A percentile compares a stretch with the other conserved stretches of the same genome.
These are phyloP conservation scores for Diadumene lineata DNA, from an alignment of 92 coral and sea anemone species.

Conservation along the genomic window DNA sequence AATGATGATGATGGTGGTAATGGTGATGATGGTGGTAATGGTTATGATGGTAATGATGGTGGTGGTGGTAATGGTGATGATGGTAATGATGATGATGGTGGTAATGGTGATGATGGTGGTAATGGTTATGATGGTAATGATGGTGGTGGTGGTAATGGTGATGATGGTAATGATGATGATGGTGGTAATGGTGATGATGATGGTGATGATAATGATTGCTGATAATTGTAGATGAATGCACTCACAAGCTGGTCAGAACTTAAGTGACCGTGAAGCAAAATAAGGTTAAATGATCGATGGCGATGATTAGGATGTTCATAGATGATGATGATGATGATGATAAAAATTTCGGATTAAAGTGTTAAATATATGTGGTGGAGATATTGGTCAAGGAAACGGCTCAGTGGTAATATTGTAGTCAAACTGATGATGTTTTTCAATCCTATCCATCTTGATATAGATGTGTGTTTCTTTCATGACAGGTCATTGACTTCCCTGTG, in stretches of 20 bases:
- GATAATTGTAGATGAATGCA: too few species aligned
- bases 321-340: too few species aligned
- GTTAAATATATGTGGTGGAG: too few species aligned
- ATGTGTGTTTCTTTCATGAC: not conserved
- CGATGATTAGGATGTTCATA: too few species aligned
- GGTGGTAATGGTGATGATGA: not conserved
- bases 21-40: not conserved
- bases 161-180: not conserved
- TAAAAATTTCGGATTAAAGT: too few species aligned
- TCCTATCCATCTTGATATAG: too few species aligned
- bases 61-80: not conserved
- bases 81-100: not conserved
- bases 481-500: conserved; percentile 61
- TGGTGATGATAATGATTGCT: not conserved
- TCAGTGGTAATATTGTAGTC: too few species aligned
- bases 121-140: not conserved
- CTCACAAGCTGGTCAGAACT: too few species aligned
- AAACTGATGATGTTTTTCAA: too few species aligned
- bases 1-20: not conserved
- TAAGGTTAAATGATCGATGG: too few species aligned
- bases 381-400: too few species aligned
- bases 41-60: not conserved
- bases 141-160: not conserved
- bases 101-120: not conserved
- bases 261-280: too few species aligned